phyloP scores from a whole-genome alignment of 2,888 invertebrate species.

The Euclidia mi region DNA sequence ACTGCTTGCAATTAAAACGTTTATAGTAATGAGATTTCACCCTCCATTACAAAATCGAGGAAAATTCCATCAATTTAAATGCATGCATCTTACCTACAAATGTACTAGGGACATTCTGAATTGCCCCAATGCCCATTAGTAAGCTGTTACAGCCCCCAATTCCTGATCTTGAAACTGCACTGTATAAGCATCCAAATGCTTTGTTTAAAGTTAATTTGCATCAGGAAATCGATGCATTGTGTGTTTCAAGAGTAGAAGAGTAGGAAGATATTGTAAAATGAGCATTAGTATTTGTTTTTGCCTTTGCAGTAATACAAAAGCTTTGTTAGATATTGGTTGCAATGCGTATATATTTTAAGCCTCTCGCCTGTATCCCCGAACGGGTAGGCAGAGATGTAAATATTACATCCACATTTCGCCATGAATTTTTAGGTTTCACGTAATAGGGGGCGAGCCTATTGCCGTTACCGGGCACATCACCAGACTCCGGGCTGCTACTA shows the following conservation, averaged over 20 bases:
- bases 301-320: background rate
- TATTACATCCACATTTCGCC: too few relatives aligned
- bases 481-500: too few relatives aligned
- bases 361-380: too few relatives aligned
- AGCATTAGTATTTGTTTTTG: too few relatives aligned
- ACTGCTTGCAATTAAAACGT: slow-evolving; percentile 22
- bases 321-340: too few relatives aligned
- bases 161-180: slow-evolving; percentile 18
- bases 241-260: background rate
- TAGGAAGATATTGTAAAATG: background rate
- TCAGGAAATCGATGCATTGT: slow-evolving; percentile 15
- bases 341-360: too few relatives aligned
- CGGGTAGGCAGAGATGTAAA: too few relatives aligned
- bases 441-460: too few relatives aligned
- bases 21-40: slow-evolving; percentile 12
- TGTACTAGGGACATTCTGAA: slow-evolving; percentile 41
- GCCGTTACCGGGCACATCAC: too few relatives aligned
- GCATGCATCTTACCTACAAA: slow-evolving; percentile 66
- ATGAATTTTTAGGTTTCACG: too few relatives aligned
- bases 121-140: slow-evolving; percentile 23
- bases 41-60: slow-evolving; percentile 49
- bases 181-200: slow-evolving; percentile 37
- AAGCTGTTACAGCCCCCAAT: slow-evolving; percentile 40
- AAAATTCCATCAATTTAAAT: slow-evolving; percentile 74
- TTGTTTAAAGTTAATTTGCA: slow-evolving; percentile 27